Conservation (phyloP, 2,888 invertebrate species). For the Neoscelio sp. region DNA sequence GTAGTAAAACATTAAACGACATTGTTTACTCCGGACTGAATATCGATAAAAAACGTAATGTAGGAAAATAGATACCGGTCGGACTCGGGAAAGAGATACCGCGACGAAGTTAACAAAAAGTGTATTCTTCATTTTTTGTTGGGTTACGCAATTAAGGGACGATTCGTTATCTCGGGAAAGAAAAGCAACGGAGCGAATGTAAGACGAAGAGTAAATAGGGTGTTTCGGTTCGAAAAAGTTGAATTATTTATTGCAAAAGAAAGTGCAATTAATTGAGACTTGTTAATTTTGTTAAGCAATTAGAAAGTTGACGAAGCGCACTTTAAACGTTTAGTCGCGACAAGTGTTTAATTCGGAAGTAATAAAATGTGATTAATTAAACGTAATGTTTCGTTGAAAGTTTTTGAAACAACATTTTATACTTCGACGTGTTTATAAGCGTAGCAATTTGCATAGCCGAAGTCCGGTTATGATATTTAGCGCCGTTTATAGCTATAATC, state of each 20-base stretch:
- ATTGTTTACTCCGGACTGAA: conserved; percentile 51
- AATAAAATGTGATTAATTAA: no score
- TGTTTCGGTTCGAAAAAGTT: conserved; percentile 2
- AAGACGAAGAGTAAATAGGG: background rate
- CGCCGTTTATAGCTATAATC: no score
- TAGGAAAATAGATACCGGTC: conserved; percentile 20
- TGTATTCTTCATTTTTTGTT: conserved; percentile 37
- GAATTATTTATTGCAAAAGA: conserved; percentile 14
- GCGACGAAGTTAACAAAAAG: conserved; percentile 19
- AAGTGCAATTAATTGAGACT: no score
- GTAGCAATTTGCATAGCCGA: no score
- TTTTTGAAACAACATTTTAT: no score
- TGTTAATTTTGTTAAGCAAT: no score
- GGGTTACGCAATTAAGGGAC: conserved; percentile 35
- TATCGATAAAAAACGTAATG: conserved; percentile 45
- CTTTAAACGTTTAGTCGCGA: no score
- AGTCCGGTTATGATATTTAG: no score
- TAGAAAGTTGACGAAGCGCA: no score
- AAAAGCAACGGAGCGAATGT: background rate
- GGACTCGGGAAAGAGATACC: conserved; percentile 13
- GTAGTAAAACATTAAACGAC: conserved; percentile 50
- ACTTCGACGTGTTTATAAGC: no score
- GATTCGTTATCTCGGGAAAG: conserved; percentile 47
- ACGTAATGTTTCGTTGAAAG: no score
- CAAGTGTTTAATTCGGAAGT: no score